phyloP scores from a whole-genome alignment of 2,888 invertebrate species.

The Notodonta ziczac region DNA sequence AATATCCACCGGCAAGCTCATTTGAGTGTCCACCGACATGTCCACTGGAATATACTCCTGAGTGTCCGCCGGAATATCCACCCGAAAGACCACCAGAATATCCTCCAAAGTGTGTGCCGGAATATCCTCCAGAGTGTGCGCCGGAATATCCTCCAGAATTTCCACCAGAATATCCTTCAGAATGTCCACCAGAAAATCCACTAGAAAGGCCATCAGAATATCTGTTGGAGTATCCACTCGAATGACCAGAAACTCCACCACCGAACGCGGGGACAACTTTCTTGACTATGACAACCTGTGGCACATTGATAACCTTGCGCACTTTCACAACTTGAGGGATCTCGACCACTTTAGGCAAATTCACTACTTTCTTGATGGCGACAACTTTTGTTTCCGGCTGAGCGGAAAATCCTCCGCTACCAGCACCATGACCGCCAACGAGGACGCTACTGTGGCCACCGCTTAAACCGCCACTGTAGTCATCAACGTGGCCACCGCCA shows the following conservation, averaged over 20 bases:
- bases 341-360: constrained; percentile 35
- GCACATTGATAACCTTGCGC: constrained; percentile 48
- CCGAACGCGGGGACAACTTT: constrained; percentile 27
- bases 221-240: neutral
- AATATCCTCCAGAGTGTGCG: neutral
- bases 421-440: neutral
- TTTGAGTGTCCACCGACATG: neutral
- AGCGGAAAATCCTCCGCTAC: constrained; percentile 26
- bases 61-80: no score
- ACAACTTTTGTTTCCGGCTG: neutral
- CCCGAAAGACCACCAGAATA: neutral
- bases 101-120: neutral
- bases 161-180: neutral
- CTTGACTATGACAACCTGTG: constrained; percentile 51
- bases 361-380: constrained; percentile 47
- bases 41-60: neutral
- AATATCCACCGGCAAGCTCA: neutral
- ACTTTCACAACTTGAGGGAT: constrained; percentile 45
- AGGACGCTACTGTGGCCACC: constrained; percentile 12
- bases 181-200: neutral
- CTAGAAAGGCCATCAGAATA: neutral
- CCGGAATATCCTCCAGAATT: neutral
- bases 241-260: neutral
- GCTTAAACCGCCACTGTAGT: constrained; percentile 12
- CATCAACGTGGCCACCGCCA: neutral